Base-by-base conservation (phyloP, 2,888 invertebrate genomes). In the Sinelater perroti region DNA sequence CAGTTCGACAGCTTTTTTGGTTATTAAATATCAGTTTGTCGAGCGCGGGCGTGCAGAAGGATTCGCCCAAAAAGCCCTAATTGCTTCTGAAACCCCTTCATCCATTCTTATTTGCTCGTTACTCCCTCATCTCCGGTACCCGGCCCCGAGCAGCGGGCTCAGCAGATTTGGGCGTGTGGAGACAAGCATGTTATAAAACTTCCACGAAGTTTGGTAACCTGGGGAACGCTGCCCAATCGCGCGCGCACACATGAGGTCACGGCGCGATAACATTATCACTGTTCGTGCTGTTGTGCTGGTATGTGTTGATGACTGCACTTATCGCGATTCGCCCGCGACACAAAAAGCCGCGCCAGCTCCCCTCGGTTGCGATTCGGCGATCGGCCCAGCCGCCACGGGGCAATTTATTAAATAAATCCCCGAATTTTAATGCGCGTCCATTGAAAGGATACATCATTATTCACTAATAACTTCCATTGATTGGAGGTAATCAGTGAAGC, bases 241-340 rank as follows among this genome's bases (percentile, higher is more conserved):
- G 11, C 17, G 21, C 14, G 24, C 40, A 14, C 40, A 38, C 2
- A 7, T 10, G 38, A 50, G 54, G 49, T 59, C 59, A 55, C 51
- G 46, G 51, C 47, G 55, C 54, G 54, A 54, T 60, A 60, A 55
- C 46, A 33, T 59, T 59, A 59, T 59, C 54, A 51, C 14, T 35
- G 50, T 50, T 14, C 46, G 28, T 33, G 46, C 46, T 45, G 16
- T 14, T 28, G 18, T 45, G 18, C 17, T 42, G 28, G 45, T 44
- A n/a, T n/a, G n/a, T n/a, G n/a, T n/a, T n/a, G n/a, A n/a, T n/a
- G n/a, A n/a, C n/a, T 36, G 38, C 10, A 18, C 2, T 28, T 28
- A 28, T 28, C 10, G 2, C 28, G 10, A 2, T 10, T 24, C 7
- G 5, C 28, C 28, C 28, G 2, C 28, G 28, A 5, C n/a, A 28